These are phyloP conservation scores for Hepsetus odoe DNA, from an alignment of 2,113 vertebrate genomes.

Conservation along the genomic window DNA sequence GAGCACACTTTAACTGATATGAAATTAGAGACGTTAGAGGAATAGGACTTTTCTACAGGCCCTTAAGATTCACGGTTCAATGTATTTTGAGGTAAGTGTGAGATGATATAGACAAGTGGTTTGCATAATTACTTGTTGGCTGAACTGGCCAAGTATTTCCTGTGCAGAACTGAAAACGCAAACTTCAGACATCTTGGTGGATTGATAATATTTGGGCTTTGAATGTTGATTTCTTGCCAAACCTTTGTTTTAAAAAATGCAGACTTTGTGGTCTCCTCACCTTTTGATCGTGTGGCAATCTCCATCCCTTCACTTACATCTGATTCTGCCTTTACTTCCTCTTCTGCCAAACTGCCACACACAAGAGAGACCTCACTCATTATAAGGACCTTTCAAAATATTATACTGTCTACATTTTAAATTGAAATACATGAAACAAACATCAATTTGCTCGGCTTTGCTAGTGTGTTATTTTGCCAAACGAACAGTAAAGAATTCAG, in stretches of 20 bases:
- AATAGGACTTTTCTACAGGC: too few species aligned
- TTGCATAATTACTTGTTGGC: not conserved
- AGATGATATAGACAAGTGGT: not conserved
- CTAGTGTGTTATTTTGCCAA: not conserved
- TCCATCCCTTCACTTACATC: constrained; percentile 92
- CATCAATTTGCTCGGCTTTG: not conserved
- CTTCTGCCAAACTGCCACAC: constrained; percentile 85
- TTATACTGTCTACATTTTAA: not conserved
- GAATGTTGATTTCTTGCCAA: not conserved
- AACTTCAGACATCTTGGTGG: not conserved
- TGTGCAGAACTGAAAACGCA: not conserved
- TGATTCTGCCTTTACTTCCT: constrained; percentile 87
- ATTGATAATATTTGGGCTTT: not conserved
- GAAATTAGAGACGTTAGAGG: too few species aligned
- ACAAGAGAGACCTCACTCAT: constrained; percentile 55
- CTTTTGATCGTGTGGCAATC: constrained; percentile 97
- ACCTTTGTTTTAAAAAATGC: not conserved
- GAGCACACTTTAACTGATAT: too few species aligned
- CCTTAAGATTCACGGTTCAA: too few species aligned
- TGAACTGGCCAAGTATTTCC: not conserved
- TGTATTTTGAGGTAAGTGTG: not conserved
- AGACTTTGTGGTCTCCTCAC: constrained; percentile 67
- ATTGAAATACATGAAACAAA: not conserved
- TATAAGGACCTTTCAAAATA: not conserved
- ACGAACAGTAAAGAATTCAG: not conserved